Conservation (phyloP, 2,888 invertebrate species). For the Eumacrocentrus americanus region DNA sequence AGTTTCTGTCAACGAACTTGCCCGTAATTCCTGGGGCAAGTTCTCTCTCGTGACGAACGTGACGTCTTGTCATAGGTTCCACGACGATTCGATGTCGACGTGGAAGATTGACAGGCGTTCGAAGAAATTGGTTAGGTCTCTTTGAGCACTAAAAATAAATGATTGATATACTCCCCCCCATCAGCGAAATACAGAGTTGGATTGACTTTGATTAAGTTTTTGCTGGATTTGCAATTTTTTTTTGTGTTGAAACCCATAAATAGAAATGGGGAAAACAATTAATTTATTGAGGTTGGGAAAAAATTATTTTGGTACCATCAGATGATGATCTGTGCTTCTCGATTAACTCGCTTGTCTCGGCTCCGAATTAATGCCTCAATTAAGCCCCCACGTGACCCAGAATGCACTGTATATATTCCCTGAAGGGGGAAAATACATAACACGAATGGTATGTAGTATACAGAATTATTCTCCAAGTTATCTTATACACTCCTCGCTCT, state of each 20-base stretch:
- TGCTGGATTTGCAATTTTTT: background rate
- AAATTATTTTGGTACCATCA: constrained; percentile 1
- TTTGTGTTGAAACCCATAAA: background rate
- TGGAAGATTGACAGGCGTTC: constrained; percentile 19
- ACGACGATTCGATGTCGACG: constrained; percentile 5
- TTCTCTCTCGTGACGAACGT: too few relatives aligned
- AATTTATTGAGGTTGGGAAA: background rate
- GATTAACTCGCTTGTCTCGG: constrained; percentile 28
- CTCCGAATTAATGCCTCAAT: constrained; percentile 40
- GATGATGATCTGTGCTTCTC: constrained; percentile 8
- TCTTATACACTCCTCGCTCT: constrained; percentile 28
- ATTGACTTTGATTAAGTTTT: background rate
- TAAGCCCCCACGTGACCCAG: constrained; percentile 38
- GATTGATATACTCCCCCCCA: background rate
- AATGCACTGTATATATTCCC: constrained; percentile 30
- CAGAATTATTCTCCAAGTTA: constrained; percentile 21
- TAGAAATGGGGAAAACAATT: too few relatives aligned
- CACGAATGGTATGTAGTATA: constrained; percentile 10
- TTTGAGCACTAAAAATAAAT: constrained; percentile 1
- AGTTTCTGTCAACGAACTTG: constrained; percentile 36
- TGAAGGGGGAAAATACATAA: constrained; percentile 19
- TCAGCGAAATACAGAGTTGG: background rate
- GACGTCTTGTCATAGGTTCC: background rate
- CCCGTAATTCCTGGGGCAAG: constrained; percentile 28
- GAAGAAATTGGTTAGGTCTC: constrained; percentile 11